Conservation (phyloP, 2,113 vertebrate genomes). For the Leucopsar rothschildi region DNA sequence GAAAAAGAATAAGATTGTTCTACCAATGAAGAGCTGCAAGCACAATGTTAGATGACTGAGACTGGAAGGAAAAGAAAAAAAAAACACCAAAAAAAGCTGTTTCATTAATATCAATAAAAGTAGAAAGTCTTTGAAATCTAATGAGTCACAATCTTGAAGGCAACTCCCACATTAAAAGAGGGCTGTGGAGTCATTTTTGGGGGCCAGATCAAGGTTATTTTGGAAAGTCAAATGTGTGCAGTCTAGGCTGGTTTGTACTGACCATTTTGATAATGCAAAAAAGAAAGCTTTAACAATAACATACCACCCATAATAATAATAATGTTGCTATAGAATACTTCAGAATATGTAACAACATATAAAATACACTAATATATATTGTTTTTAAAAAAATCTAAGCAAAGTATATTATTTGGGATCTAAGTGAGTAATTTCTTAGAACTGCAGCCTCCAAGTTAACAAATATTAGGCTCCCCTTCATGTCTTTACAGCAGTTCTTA, state of each 20-base stretch:
- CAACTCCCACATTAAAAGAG: not conserved
- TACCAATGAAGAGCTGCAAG: not conserved
- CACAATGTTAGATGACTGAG: not conserved
- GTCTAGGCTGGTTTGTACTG: not conserved
- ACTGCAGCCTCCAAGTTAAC: not conserved
- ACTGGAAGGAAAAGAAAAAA: not conserved
- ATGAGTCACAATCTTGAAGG: not conserved
- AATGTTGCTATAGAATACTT: not conserved
- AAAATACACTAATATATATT: not conserved
- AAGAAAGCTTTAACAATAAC: not conserved
- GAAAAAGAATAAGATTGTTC: not conserved
- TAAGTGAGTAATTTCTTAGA: not conserved
- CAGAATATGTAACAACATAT: not conserved
- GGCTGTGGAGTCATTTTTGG: not conserved
- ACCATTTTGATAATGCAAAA: not conserved
- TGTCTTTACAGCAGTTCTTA: not conserved
- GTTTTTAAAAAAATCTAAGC: not conserved
- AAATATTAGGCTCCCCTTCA: not conserved
- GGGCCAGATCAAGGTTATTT: not conserved
- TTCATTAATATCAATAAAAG: not conserved
- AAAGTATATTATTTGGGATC: not conserved
- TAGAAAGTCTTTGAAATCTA: not conserved
- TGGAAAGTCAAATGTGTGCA: not conserved
- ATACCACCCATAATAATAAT: not conserved
- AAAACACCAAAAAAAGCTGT: not conserved